These are phyloP conservation scores for Octopus bimaculoides DNA, from an alignment of 1,140 invertebrate genomes.

Conservation along the genomic window DNA sequence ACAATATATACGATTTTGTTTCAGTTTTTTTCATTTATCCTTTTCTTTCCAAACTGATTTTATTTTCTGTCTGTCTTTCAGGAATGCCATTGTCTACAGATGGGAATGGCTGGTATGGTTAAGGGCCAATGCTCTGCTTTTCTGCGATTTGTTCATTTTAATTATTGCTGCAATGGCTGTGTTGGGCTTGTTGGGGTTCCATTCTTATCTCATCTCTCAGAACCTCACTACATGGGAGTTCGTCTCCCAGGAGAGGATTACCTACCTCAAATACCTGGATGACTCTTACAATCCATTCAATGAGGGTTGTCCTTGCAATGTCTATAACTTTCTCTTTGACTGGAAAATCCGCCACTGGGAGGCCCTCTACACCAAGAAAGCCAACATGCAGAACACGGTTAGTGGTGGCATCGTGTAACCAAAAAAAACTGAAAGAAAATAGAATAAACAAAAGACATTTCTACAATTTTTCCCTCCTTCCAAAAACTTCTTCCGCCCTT, in stretches of 20 bases:
- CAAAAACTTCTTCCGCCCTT: too few species aligned
- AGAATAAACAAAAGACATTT: too few species aligned
- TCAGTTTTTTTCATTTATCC: too few species aligned
- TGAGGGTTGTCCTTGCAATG: conserved; percentile 47
- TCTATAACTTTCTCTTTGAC: conserved; percentile 47
- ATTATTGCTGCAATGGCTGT: conserved; percentile 40
- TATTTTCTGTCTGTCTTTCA: conserved; percentile 24
- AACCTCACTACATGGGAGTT: conserved; percentile 55
- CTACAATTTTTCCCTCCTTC: too few species aligned
- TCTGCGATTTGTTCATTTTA: conserved; percentile 46
- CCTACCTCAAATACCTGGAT: conserved; percentile 53
- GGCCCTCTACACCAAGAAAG: conserved; percentile 40
- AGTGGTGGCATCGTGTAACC: conserved; percentile 11
- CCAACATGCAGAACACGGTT: conserved; percentile 22
- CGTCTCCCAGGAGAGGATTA: conserved; percentile 51
- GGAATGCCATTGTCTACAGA: conserved; percentile 36
- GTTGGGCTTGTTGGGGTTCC: conserved; percentile 44
- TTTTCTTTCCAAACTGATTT: conserved; percentile 2
- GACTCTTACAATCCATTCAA: conserved; percentile 54
- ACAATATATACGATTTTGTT: neutral
- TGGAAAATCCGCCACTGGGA: conserved; percentile 42
- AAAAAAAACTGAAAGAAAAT: too few species aligned
- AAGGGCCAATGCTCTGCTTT: conserved; percentile 39
- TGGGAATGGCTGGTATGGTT: conserved; percentile 46
- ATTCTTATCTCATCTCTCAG: conserved; percentile 50